phyloP scores from a whole-genome alignment of 1,140 invertebrate genomes.

The Phymorhynchus buccinoides region DNA sequence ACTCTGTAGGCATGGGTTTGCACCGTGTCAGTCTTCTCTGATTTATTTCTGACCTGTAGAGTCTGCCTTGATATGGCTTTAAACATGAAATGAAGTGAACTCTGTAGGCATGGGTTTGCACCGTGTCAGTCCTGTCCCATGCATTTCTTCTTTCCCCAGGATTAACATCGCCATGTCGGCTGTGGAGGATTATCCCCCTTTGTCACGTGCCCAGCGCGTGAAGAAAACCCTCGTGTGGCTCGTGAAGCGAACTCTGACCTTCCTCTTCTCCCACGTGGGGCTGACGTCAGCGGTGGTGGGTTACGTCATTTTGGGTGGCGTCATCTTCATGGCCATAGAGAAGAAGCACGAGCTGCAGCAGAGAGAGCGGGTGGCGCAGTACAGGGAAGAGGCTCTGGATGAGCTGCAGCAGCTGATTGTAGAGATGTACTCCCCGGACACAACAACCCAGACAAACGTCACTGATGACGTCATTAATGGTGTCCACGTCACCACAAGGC shows the following conservation, averaged over 20 bases:
- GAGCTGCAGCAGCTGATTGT: background rate
- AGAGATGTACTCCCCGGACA: background rate
- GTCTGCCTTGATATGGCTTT: no score
- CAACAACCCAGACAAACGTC: background rate
- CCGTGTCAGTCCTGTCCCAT: no score
- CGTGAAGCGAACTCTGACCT: constrained; percentile 46
- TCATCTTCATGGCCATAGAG: constrained; percentile 66
- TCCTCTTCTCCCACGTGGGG: constrained; percentile 54
- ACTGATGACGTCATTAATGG: background rate
- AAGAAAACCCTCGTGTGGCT: constrained; percentile 25
- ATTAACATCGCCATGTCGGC: background rate
- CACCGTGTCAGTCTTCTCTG: no score
- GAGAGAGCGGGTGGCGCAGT: constrained; percentile 38
- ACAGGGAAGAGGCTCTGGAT: background rate
- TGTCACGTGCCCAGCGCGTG: constrained; percentile 29
- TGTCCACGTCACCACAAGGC: no score
- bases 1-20: no score
- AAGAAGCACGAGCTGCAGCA: constrained; percentile 81
- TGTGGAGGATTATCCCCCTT: background rate
- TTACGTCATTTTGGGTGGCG: constrained; percentile 68
- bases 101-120: no score
- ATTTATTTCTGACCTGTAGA: no score
- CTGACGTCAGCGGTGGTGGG: constrained; percentile 59
- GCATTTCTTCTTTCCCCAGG: no score
- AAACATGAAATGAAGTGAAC: no score